Conservation (phyloP, 2,888 invertebrate species). For the Macrophya annulata region DNA sequence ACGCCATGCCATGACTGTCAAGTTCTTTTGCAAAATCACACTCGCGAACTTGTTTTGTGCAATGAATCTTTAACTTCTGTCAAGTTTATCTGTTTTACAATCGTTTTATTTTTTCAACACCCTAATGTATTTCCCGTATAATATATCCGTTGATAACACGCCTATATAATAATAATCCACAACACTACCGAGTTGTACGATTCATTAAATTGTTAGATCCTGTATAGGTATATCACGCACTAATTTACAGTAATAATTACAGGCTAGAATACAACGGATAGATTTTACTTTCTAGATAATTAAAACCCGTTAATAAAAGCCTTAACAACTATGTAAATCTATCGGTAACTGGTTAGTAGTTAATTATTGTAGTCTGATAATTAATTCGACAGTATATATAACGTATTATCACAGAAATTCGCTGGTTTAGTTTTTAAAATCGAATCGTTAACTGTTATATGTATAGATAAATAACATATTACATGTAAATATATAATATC, state of each 20-base stretch:
- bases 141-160: conserved; percentile 3
- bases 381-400: conserved; percentile 23
- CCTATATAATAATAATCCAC: conserved; percentile 1
- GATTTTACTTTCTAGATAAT: conserved; percentile 26
- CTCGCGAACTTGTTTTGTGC: neutral
- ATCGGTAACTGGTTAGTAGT: conserved; percentile 4
- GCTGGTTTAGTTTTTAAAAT: conserved; percentile 39
- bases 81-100: neutral
- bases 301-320: conserved; percentile 45
- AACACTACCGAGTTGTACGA: neutral
- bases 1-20: conserved; percentile 16
- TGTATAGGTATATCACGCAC: neutral
- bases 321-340: conserved; percentile 40
- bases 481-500: neutral
- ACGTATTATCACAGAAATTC: conserved; percentile 50
- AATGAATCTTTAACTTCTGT: neutral
- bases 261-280: conserved; percentile 6
- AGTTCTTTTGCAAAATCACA: conserved; percentile 5
- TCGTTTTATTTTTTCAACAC: neutral
- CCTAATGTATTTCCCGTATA: neutral
- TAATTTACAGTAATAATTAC: conserved; percentile 13
- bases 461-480: neutral
- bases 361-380: conserved; percentile 31
- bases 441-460: neutral
- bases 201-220: conserved; percentile 24